Percentiles rank a stretch among this genome's conserved stretches.
These are phyloP conservation scores for mouse (Mus musculus) DNA, from an alignment of 2,113 vertebrate genomes.

Conservation along the genomic window GRCm39 chr9:78661001-78661500, in stretches of 20 bases:
- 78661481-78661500: no score
- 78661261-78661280: constrained; percentile 7
- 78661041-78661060: background rate
- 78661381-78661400: background rate
- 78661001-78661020: background rate
- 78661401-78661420: background rate
- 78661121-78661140: background rate
- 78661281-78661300: background rate
- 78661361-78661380: background rate
- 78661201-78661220: background rate
- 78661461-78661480: background rate
- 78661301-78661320: background rate
- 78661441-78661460: background rate
- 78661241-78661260: background rate
- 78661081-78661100: constrained; percentile 32
- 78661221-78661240: background rate
- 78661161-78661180: background rate
- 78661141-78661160: background rate
- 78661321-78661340: background rate
- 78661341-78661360: background rate
- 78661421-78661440: background rate
- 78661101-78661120: background rate
- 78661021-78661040: background rate
- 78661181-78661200: background rate
- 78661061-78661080: background rate